Percentiles rank a stretch among this genome's conserved stretches.
Conservation (phyloP, 1,140 invertebrate species). For the Pseudomyrmex cubaensis region DNA sequence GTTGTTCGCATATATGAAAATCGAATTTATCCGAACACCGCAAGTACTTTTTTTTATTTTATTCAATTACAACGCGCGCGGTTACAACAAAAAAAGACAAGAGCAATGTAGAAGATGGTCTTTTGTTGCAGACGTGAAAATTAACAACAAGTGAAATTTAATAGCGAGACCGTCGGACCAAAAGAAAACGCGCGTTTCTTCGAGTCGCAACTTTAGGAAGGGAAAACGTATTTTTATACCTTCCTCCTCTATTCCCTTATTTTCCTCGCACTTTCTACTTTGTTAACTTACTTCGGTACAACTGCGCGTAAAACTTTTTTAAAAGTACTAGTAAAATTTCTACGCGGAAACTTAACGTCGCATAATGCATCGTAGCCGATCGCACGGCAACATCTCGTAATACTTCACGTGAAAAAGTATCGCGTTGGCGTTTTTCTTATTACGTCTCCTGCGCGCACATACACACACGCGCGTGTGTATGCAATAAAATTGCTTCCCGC, state of each 20-base stretch:
- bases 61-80: neutral
- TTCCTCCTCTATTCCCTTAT: slow-evolving; percentile 17
- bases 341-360: slow-evolving; percentile 20
- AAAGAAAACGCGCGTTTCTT: slow-evolving; percentile 9
- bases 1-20: slow-evolving; percentile 17
- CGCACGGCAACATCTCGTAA: neutral
- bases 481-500: neutral
- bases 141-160: slow-evolving; percentile 54
- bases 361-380: slow-evolving; percentile 19
- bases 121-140: slow-evolving; percentile 26
- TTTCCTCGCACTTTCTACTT: slow-evolving; percentile 43
- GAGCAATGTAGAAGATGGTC: no score
- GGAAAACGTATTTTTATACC: slow-evolving; percentile 27
- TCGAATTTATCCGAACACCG: slow-evolving; percentile 45
- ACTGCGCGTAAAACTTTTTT: slow-evolving; percentile 39
- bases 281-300: slow-evolving; percentile 48
- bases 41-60: slow-evolving; percentile 30
- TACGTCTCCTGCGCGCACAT: neutral
- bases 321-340: slow-evolving; percentile 40
- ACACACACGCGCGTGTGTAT: neutral
- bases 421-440: neutral
- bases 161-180: neutral
- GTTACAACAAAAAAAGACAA: no score
- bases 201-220: slow-evolving; percentile 31
- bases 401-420: slow-evolving; percentile 1